Conservation (phyloP, 1,140 invertebrate genomes). For the Drosophila athabasca region DNA sequence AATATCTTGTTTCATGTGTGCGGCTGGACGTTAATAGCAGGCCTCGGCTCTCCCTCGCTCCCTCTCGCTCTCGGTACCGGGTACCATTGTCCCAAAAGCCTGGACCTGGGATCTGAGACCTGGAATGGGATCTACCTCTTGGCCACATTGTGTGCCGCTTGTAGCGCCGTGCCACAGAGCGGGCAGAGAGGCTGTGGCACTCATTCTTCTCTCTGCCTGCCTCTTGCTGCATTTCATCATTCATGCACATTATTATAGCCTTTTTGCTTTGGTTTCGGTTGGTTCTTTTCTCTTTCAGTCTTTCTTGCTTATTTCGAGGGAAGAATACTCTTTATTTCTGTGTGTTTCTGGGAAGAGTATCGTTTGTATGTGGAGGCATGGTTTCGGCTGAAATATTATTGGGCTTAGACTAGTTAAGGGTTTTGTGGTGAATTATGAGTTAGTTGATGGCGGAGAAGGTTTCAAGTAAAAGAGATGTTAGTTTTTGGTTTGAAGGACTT, state of each 20-base stretch:
- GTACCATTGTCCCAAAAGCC: slow-evolving; percentile 48
- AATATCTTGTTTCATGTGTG: slow-evolving; percentile 83
- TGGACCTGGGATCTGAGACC: neutral
- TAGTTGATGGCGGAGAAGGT: too few species aligned
- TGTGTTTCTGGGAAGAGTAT: slow-evolving; percentile 2
- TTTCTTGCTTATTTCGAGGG: neutral
- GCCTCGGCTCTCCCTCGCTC: slow-evolving; percentile 2
- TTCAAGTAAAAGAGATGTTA: too few species aligned
- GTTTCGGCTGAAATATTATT: too few species aligned
- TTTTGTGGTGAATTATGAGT: too few species aligned
- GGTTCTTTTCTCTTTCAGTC: neutral
- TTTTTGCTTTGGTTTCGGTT: slow-evolving; percentile 9
- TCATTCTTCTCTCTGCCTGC: slow-evolving; percentile 50
- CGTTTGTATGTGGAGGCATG: too few species aligned
- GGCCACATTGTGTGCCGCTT: slow-evolving; percentile 24
- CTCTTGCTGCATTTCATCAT: slow-evolving; percentile 77
- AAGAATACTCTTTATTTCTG: slow-evolving; percentile 1
- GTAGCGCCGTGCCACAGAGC: slow-evolving; percentile 38
- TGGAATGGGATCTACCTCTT: neutral
- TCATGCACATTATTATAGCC: slow-evolving; percentile 75
- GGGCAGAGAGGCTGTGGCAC: slow-evolving; percentile 5
- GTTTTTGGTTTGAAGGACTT: too few species aligned
- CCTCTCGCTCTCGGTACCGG: too few species aligned
- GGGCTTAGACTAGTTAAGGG: too few species aligned
- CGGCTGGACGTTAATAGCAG: slow-evolving; percentile 81